Evolutionary conservation across 2,113 vertebrate genomes (phyloP).

Genomic region (Equus quagga): DNA sequence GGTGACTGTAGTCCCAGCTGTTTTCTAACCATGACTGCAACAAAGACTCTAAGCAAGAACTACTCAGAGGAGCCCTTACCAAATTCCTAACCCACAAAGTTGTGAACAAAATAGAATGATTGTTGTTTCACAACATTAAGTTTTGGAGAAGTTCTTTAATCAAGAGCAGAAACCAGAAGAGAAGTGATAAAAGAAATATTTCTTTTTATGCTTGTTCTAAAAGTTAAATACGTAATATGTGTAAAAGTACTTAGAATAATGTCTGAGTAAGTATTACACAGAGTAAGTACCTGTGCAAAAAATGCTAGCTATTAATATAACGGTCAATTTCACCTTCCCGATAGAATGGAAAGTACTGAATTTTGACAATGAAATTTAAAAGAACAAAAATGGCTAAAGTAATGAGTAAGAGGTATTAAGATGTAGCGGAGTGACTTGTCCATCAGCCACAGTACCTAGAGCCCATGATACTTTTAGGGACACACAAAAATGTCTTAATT

Average conservation of each 20-base stretch:
- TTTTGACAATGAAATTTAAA: neutral
- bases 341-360: neutral
- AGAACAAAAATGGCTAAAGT: neutral
- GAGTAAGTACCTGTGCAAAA: neutral
- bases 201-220: neutral
- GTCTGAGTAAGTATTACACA: neutral
- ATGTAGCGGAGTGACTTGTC: neutral
- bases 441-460: neutral
- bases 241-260: neutral
- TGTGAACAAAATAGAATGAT: neutral
- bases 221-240: constrained; percentile 11
- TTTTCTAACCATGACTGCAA: neutral
- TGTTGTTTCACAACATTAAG: neutral
- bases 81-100: neutral
- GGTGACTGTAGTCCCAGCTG: neutral
- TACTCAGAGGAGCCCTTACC: neutral
- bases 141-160: neutral
- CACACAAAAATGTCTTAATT: neutral
- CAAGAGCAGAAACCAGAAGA: neutral
- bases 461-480: neutral
- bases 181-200: neutral
- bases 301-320: neutral
- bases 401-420: neutral
- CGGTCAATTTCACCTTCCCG: neutral
- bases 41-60: neutral